phyloP scores from a whole-genome alignment of 2,888 invertebrate species.

The Macropis europaea region DNA sequence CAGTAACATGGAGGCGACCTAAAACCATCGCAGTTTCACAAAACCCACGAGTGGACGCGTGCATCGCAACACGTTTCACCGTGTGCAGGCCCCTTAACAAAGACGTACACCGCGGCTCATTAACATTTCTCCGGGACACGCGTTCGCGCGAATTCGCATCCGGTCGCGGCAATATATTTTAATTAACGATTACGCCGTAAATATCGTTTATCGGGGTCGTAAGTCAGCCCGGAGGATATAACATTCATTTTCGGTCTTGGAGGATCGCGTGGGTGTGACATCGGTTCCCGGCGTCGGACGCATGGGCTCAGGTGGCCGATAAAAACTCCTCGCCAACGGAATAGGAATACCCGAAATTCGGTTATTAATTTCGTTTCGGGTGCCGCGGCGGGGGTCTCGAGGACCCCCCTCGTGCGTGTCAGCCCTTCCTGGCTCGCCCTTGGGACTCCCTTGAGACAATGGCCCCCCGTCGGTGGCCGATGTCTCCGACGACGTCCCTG shows the following conservation, averaged over 20 bases:
- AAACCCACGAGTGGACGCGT: too few species aligned
- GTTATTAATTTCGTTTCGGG: constrained; percentile 73
- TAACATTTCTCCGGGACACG: constrained; percentile 27
- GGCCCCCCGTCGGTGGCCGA: constrained; percentile 76
- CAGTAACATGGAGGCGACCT: too few species aligned
- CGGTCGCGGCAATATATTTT: constrained; percentile 38
- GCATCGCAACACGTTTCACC: too few species aligned
- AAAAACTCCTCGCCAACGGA: constrained; percentile 45
- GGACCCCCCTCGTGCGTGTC: constrained; percentile 74
- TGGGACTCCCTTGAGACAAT: constrained; percentile 75
- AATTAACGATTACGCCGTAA: constrained; percentile 55
- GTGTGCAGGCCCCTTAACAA: constrained; percentile 5
- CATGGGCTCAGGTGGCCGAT: constrained; percentile 48
- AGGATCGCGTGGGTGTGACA: constrained; percentile 59
- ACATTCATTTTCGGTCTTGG: constrained; percentile 34
- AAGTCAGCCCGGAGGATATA: constrained; percentile 48
- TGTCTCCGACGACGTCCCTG: constrained; percentile 73
- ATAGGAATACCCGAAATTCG: constrained; percentile 58
- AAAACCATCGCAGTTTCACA: too few species aligned
- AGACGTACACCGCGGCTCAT: constrained; percentile 29
- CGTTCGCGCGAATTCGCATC: constrained; percentile 31
- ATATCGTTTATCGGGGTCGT: constrained; percentile 50
- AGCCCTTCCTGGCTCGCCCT: constrained; percentile 59
- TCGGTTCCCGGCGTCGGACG: constrained; percentile 20
- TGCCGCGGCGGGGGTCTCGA: constrained; percentile 67